These are phyloP conservation scores for Acrossocheilus fasciatus DNA, from an alignment of 2,797 vertebrate genomes.

Conservation along the genomic window DNA sequence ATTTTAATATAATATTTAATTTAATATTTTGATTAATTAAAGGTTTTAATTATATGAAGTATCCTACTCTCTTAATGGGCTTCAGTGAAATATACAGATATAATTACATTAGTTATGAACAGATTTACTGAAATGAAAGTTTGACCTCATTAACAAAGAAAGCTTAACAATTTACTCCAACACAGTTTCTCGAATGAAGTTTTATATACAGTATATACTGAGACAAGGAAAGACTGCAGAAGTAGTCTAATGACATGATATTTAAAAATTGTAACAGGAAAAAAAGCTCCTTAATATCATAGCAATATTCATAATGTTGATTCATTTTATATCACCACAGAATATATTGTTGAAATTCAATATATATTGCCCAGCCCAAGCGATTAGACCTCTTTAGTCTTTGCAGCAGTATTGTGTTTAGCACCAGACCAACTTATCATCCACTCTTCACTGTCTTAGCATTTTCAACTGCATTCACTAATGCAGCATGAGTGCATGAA, in stretches of 20 bases:
- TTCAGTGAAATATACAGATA: neutral
- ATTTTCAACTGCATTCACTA: conserved; percentile 25
- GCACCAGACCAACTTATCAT: conserved; percentile 24
- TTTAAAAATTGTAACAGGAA: neutral
- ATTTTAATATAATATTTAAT: too few relatives aligned
- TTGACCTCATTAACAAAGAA: neutral
- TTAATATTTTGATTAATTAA: neutral
- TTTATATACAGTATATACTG: neutral
- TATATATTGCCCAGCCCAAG: conserved; percentile 14
- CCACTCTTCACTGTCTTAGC: neutral
- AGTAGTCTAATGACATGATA: neutral
- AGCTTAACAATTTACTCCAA: neutral
- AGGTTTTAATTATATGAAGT: neutral
- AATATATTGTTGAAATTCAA: neutral
- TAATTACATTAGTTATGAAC: neutral
- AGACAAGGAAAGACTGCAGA: neutral
- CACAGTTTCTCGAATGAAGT: neutral
- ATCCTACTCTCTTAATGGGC: neutral
- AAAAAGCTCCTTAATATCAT: neutral
- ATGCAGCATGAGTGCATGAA: conserved; percentile 77
- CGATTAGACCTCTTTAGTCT: conserved; percentile 32
- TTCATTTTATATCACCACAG: neutral
- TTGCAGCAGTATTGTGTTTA: conserved; percentile 35
- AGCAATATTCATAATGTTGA: neutral
- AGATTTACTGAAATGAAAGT: neutral